Evolutionary conservation across 1,140 invertebrate species (phyloP), one percentile per base, ranked within the genome.

Genomic region (Popillia japonica): DNA sequence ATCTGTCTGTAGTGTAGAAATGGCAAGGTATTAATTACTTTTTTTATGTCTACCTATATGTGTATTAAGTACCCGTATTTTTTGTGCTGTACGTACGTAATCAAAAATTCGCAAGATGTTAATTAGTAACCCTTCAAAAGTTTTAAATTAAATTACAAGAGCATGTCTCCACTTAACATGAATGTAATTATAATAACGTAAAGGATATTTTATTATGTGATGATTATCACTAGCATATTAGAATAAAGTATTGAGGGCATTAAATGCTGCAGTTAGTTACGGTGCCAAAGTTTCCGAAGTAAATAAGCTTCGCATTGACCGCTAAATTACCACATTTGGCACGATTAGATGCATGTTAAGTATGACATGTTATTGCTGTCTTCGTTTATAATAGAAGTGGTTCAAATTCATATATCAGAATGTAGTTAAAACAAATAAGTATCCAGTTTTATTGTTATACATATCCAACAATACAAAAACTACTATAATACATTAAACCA

Each of bases 291-390:
- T 68, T 68, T 68, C 20, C 22, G 61, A 68, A 34, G 22, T 27
- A 68, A 68, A 68, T 68, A 68, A 68, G n/a, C 61, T 64, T 22
- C 61, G 20, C 27, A 20, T 68, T 22, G 8, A 68, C 61, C 22
- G 61, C 22, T 68, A 23, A 68, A 68, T 68, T 68, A 34, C 61
- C 61, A 23, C 61, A 68, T 68, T 68, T 68, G 61, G 61, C 61
- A 68, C 61, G 22, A 68, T 68, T 22, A 14, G 61, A 22, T 22
- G 61, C 61, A 68, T 68, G 61, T 68, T 68, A 68, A 68, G 20
- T 17, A 68, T 68, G 27, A 68, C 27, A 68, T 23, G 27, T 68
- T 68, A 68, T 68, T 68, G 27, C 27, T 34, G 27, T 34, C 27
- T 4, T 34, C 27, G 4, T 34, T 34, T 34, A 34, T 34, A 34